phyloP scores from a whole-genome alignment of 2,797 vertebrate genomes.

The Gobio occitaniae region DNA sequence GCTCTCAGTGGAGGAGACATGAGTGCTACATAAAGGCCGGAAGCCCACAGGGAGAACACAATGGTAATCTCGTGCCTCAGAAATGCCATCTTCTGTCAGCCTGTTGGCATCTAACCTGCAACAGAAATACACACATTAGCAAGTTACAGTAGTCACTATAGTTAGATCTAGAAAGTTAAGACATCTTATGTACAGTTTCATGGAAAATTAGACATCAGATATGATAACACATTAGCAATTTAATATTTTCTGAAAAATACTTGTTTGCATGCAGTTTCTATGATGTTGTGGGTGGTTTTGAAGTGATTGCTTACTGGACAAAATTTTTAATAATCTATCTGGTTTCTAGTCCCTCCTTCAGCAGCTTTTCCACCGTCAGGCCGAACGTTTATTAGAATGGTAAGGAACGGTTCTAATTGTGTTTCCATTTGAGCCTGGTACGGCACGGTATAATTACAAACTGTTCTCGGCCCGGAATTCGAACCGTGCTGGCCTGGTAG shows the following conservation, averaged over 20 bases:
- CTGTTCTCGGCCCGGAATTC: too few species aligned
- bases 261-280: neutral
- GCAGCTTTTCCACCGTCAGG: too few species aligned
- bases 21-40: constrained; percentile 47
- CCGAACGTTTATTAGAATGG: too few species aligned
- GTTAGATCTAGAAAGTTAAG: neutral
- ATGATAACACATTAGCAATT: neutral
- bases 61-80: constrained; percentile 32
- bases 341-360: neutral
- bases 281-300: neutral
- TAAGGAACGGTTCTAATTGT: too few species aligned
- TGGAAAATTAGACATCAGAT: neutral
- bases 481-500: too few species aligned
- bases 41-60: constrained; percentile 33
- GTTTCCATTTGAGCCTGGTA: too few species aligned
- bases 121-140: constrained; percentile 22
- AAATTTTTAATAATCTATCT: neutral
- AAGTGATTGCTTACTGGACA: neutral
- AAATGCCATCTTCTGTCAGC: constrained; percentile 48
- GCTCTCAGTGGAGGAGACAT: constrained; percentile 33
- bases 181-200: neutral
- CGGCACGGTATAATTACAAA: too few species aligned
- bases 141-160: neutral
- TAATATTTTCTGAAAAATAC: neutral
- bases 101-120: constrained; percentile 40